Conservation (phyloP, 2,888 invertebrate species). For the Patella ulyssiponensis region DNA sequence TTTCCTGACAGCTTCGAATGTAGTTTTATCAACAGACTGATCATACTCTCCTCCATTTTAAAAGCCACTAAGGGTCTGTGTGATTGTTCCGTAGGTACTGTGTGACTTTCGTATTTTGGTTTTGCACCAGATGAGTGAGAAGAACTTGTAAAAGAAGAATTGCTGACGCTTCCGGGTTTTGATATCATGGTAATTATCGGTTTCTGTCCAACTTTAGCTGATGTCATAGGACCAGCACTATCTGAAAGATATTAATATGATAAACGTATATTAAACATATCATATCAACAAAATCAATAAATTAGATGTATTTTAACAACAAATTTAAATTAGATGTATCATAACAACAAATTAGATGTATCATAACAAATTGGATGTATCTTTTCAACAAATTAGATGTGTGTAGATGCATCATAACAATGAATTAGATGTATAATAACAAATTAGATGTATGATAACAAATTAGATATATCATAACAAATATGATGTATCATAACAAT, state of each 20-base stretch:
- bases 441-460: no score
- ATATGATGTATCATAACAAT: no score
- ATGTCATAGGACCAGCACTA: constrained; percentile 56
- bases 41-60: constrained; percentile 79
- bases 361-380: no score
- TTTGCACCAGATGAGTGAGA: constrained; percentile 3
- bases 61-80: constrained; percentile 46
- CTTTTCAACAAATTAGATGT: no score
- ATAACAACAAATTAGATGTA: not conserved
- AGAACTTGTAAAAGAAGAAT: not conserved
- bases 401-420: no score
- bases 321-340: not conserved
- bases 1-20: constrained; percentile 89
- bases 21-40: constrained; percentile 88
- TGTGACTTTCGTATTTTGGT: constrained; percentile 55
- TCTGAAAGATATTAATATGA: constrained; percentile 36
- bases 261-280: no score
- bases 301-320: not conserved
- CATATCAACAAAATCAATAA: no score
- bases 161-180: not conserved
- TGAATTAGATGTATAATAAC: no score
- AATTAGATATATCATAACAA: no score
- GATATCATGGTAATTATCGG: constrained; percentile 7
- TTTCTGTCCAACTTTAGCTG: constrained; percentile 51
- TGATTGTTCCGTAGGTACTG: constrained; percentile 51